Evolutionary conservation across 2,797 vertebrate genomes (phyloP).

Genomic region (Eulemur rubriventer): DNA sequence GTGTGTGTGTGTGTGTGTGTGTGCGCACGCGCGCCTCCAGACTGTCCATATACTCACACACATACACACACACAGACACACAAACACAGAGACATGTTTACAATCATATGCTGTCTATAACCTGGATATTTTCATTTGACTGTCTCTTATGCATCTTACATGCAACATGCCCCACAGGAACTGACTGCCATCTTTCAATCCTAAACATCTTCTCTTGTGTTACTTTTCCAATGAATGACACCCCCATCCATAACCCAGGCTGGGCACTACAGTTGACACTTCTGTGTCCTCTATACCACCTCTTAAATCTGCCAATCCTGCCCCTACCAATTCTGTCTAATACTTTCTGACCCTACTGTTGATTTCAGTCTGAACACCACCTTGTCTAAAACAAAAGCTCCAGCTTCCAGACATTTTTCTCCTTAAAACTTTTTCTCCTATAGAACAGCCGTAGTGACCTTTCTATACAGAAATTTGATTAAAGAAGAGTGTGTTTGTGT

Average conservation of each 20-base stretch:
- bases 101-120: neutral
- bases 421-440: neutral
- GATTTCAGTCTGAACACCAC: neutral
- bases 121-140: neutral
- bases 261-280: neutral
- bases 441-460: neutral
- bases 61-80: neutral
- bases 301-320: neutral
- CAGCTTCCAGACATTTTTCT: neutral
- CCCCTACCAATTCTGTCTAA: neutral
- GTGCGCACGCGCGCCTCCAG: neutral
- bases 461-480: neutral
- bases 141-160: neutral
- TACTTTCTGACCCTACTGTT: neutral
- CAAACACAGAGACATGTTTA: neutral
- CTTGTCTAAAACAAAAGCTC: neutral
- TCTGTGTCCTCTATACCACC: neutral
- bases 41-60: neutral
- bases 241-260: neutral
- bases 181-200: neutral
- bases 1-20: neutral
- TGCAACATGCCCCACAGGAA: neutral
- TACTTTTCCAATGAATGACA: neutral
- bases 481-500: neutral
- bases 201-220: neutral